These are phyloP conservation scores for Ephydatia muelleri DNA, from an alignment of 37 sponge, comb jelly and placozoan species.

Conservation along the genomic window DNA sequence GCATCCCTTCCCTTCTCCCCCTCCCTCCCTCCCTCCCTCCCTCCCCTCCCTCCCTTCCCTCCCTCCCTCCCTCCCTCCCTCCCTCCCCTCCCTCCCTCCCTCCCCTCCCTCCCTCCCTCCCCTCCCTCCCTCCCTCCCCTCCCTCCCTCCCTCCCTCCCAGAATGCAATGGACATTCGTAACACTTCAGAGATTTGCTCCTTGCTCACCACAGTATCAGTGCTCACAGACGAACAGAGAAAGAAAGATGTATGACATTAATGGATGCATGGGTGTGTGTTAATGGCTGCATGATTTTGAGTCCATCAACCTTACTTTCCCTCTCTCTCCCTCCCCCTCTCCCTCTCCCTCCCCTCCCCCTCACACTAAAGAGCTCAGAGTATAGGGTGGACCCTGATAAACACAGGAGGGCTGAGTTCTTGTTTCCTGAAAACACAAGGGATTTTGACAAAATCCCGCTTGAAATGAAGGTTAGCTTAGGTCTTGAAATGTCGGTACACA, in stretches of 20 bases:
- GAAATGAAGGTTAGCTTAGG: slow-evolving; percentile 63
- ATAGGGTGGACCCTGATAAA: slow-evolving; percentile 61
- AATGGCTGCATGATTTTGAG: neutral
- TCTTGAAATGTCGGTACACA: neutral
- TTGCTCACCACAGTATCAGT: slow-evolving; percentile 23
- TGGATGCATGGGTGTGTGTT: neutral
- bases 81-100: neutral
- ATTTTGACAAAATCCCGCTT: slow-evolving; percentile 84
- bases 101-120: neutral
- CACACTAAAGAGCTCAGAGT: neutral
- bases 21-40: neutral
- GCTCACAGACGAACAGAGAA: slow-evolving; percentile 74
- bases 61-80: neutral
- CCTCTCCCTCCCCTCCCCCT: neutral
- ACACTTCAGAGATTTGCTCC: slow-evolving; percentile 18
- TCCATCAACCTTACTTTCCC: neutral
- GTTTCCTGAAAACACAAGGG: slow-evolving; percentile 88
- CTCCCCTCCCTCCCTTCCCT: neutral
- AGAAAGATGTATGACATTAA: slow-evolving; percentile 25
- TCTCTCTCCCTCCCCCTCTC: neutral
- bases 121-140: neutral
- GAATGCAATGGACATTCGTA: slow-evolving; percentile 38
- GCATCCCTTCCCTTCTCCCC: slow-evolving; percentile 5
- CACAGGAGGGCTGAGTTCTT: slow-evolving; percentile 83
- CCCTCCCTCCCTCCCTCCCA: slow-evolving; percentile 1